Percentiles rank a stretch among this genome's conserved stretches.
These are phyloP conservation scores for Mola mola DNA, from an alignment of 2,113 vertebrate genomes.

Conservation along the genomic window DNA sequence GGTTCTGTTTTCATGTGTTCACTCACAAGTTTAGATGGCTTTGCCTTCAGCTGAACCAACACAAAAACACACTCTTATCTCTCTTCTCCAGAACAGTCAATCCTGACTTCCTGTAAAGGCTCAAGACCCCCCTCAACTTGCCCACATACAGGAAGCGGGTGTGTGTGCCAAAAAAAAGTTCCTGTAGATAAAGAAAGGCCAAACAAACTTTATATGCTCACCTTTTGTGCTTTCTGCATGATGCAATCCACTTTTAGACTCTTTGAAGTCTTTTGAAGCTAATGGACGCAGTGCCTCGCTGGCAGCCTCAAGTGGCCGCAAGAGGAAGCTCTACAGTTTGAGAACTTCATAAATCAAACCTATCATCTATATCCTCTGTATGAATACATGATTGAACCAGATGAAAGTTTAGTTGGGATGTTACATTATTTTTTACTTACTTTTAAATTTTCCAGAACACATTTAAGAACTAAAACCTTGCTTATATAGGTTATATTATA, in stretches of 20 bases:
- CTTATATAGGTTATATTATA: no score
- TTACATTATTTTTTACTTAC: no score
- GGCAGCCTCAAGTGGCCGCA: not conserved
- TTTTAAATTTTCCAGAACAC: no score
- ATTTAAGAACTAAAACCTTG: no score
- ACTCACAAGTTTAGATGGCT: not conserved
- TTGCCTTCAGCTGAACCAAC: not conserved
- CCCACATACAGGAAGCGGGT: not conserved
- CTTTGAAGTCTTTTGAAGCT: not conserved
- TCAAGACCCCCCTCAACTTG: not conserved
- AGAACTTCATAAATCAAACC: not conserved
- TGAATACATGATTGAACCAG: no score
- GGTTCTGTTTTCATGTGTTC: not conserved
- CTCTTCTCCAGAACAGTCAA: not conserved
- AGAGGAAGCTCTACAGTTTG: not conserved
- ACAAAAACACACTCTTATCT: constrained; percentile 1
- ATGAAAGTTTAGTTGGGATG: no score
- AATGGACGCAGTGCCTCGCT: not conserved
- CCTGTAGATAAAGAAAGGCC: not conserved
- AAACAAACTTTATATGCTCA: not conserved
- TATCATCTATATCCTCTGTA: no score
- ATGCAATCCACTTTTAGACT: not conserved
- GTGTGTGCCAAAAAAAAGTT: not conserved
- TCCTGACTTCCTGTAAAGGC: constrained; percentile 9
- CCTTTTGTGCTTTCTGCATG: not conserved